Base-by-base conservation (phyloP, 2,888 invertebrate genomes). In the Drosophila parthenogenetica region DNA sequence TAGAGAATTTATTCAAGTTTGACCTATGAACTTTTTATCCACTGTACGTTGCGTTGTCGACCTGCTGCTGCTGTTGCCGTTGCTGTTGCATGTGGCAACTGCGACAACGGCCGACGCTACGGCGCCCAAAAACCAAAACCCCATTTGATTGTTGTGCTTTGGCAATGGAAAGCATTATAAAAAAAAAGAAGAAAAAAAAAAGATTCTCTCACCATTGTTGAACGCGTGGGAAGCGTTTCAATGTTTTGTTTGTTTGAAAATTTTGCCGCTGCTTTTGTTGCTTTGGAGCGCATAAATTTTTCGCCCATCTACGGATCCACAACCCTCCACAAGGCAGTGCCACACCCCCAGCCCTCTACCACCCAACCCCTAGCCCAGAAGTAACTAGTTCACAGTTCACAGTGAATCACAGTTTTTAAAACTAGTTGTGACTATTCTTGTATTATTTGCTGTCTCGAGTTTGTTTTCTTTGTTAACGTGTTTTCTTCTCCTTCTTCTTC, bases 161-260 rank as follows among this genome's bases (percentile, higher is more conserved):
- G 61, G 74, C 82, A 79, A 83, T 81, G 81, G 78, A 86, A 76
- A 83, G 76, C 73, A 82, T 78, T 85, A 62, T 54, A 58, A 35
- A 35, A 2, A 35, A 3, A 3, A 35, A 35, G 13, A 13, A 13
- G 35, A 1, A 3, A 13, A 35, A 35, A 13, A 13, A 35, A 11
- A 79, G 77, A 87, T 84, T 87, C 81, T 83, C 83, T 65, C 83
- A 84, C 77, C 75, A 84, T 84, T 84, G 83, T 84, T 77, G 75
- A 40, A 51, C 68, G 87, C 83, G 83, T 84, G 83, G 83, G 83
- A 84, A 84, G 82, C 79, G 68, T 87, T 79, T 79, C 84, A 81
- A 79, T 84, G 84, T 81, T 81, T 83, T 73, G 81, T 82, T 76
- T 76, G 64, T 63, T 69, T 51, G 63, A 65, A 61, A 57, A 55